These are phyloP conservation scores for Notodonta ziczac DNA, from an alignment of 2,888 invertebrate genomes.

Conservation along the genomic window DNA sequence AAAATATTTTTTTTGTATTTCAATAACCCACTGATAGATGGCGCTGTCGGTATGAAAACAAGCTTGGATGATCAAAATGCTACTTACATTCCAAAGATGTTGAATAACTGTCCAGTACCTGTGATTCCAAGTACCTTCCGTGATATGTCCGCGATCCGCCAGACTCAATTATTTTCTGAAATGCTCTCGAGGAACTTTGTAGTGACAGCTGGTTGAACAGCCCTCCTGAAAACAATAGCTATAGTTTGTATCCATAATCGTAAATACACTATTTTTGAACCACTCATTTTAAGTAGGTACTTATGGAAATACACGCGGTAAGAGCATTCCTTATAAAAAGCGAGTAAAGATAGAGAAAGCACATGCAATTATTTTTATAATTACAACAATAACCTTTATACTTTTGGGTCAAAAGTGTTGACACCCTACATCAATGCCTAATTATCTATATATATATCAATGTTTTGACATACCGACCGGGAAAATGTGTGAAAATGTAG, in stretches of 20 bases:
- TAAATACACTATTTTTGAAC: too few species aligned
- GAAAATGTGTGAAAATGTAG: slow-evolving; percentile 53
- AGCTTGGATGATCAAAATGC: slow-evolving; percentile 4
- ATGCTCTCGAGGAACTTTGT: slow-evolving; percentile 53
- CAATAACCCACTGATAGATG: not conserved
- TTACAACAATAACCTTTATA: too few species aligned
- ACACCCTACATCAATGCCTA: too few species aligned
- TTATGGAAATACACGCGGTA: too few species aligned
- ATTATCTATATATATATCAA: not conserved
- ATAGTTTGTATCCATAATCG: too few species aligned
- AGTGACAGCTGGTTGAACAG: slow-evolving; percentile 71
- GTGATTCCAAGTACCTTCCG: slow-evolving; percentile 55
- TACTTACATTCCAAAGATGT: slow-evolving; percentile 70
- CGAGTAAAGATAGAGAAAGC: too few species aligned
- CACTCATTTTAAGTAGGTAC: too few species aligned
- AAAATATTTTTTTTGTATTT: not conserved
- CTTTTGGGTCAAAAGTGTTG: too few species aligned
- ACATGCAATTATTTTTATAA: too few species aligned
- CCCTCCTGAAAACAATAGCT: slow-evolving; percentile 68
- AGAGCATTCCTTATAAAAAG: too few species aligned
- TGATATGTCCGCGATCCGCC: slow-evolving; percentile 55
- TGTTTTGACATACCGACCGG: slow-evolving; percentile 63
- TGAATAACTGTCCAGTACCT: slow-evolving; percentile 67
- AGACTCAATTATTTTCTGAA: slow-evolving; percentile 53
- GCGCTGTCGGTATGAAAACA: not conserved